These are phyloP conservation scores for Paramormyrops kingsleyae DNA, from an alignment of 2,113 vertebrate genomes.

Conservation along the genomic window DNA sequence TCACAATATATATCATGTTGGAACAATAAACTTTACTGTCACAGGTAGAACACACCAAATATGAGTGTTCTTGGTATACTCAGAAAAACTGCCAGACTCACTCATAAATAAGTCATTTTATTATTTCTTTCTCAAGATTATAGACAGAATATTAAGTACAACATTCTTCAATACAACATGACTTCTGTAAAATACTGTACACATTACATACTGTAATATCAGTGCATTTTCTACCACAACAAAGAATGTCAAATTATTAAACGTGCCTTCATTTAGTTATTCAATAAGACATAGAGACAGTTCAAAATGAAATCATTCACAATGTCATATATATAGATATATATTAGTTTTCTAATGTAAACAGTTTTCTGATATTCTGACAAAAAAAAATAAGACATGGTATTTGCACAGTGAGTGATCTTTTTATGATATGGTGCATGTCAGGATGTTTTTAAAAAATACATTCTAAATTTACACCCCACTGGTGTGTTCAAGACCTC, in stretches of 20 bases:
- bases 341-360: slow-evolving; percentile 75
- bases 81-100: slow-evolving; percentile 32
- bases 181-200: slow-evolving; percentile 93
- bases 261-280: slow-evolving; percentile 76
- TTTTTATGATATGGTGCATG: slow-evolving; percentile 24
- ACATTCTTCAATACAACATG: slow-evolving; percentile 78
- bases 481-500: neutral
- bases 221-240: slow-evolving; percentile 84
- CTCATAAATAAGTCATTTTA: slow-evolving; percentile 97
- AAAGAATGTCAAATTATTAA: slow-evolving; percentile 59
- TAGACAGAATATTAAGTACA: slow-evolving; percentile 64
- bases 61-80: slow-evolving; percentile 27
- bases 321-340: slow-evolving; percentile 27
- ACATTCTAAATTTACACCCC: slow-evolving; percentile 8
- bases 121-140: slow-evolving; percentile 65
- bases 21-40: slow-evolving; percentile 3
- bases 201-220: slow-evolving; percentile 71
- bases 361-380: slow-evolving; percentile 66
- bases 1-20: neutral
- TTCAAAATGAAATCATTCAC: slow-evolving; percentile 82
- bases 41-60: neutral
- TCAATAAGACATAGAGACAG: slow-evolving; percentile 67
- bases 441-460: neutral
- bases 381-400: slow-evolving; percentile 44
- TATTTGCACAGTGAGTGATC: slow-evolving; percentile 42